Evolutionary conservation across 1,140 invertebrate species (phyloP), one percentile per base, ranked within the genome.

Genomic region (Hyposmocoma kahamanoa): DNA sequence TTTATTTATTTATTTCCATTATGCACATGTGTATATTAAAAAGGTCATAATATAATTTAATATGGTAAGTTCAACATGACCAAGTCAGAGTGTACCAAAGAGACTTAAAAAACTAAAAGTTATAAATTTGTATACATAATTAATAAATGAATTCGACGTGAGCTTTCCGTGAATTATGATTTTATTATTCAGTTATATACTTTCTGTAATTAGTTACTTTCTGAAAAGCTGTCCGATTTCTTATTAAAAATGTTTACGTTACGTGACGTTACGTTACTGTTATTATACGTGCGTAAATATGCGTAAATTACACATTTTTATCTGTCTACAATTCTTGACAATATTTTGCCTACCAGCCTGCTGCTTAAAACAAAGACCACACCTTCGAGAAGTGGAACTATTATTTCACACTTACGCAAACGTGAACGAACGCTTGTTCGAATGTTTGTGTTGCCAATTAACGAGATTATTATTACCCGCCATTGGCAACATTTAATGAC

Each of bases 391-490:
- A 66, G 42, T 62, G 34, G 51, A 50, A 45, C 52, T 51, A 42
- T 13, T 32, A 50, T 30, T 58, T 68, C 54, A 42, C 65, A 65
- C 65, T 68, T 68, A 65, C 62, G 65, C 55, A 58, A 59, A 47
- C 47, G 22, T 60, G 50, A 60, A 60, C 24, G 50, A 30, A 22
- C 19, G 24, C 50, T 50, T 54, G 54, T 57, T 50, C 48, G 50
- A 24, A 13, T 26, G 58, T 56, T 59, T 43, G 50, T 48, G 26
- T 42, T 61, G 47, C 38, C 48, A 64, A 68, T 68, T 68, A 68
- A 55, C 58, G 47, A 46, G 20, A 55, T 47, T 15, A 17, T 36
- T 17, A 17, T 36, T 2, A 10, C 13, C 18, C 13, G 32, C 13
- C 1, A 36, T n/a, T 36, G 32, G 32, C 32, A 36, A 36, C 32